Evolutionary conservation across 2,113 vertebrate species (phyloP), one percentile per base, ranked within the genome.

Genomic region (Lontra canadensis): DNA sequence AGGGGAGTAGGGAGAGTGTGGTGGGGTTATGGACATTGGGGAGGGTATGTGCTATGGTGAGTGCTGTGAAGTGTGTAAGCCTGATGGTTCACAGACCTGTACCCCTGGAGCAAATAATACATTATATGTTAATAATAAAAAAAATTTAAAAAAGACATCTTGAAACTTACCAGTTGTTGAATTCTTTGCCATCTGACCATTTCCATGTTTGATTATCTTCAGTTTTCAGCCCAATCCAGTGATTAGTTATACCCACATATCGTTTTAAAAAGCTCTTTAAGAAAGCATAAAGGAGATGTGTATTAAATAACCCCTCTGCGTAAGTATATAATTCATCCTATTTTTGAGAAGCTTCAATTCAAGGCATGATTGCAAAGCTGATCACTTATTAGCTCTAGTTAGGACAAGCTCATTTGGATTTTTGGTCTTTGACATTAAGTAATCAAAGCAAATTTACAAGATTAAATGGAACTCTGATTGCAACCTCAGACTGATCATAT

Each of bases 251-350:
- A 44, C 92, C 80, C 42, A 76, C 74, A 26, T 82, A 52, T 4
- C 47, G 92, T 73, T 96, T 84, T 21, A 98, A 96, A 95, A 98
- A 98, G n/a, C 15, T 61, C 98, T 98, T 79, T 49, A 95, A 94
- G 78, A 88, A 96, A 95, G 29, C 2, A 95, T 47, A 96, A 88
- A 81, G 65, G 1, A 84, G 26, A 8, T 25, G 9, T 26, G 9
- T 42, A 36, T 92, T 83, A 97, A 80, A 89, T 1, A 74, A 49
- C 1, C 0, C 2, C 7, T 49, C 34, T 23, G 26, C 14, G 4
- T 59, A 76, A 76, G 8, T 59, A 21, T 26, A 1, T 73, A 55
- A 59, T 65, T 78, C 78, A 49, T 44, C 21, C 2, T 86, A 15
- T 88, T 86, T 89, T 39, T 88, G 25, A 83, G 63, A 89, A 52